Evolutionary conservation across 1,140 invertebrate species (phyloP).

Genomic region (Asbolus verrucosus): DNA sequence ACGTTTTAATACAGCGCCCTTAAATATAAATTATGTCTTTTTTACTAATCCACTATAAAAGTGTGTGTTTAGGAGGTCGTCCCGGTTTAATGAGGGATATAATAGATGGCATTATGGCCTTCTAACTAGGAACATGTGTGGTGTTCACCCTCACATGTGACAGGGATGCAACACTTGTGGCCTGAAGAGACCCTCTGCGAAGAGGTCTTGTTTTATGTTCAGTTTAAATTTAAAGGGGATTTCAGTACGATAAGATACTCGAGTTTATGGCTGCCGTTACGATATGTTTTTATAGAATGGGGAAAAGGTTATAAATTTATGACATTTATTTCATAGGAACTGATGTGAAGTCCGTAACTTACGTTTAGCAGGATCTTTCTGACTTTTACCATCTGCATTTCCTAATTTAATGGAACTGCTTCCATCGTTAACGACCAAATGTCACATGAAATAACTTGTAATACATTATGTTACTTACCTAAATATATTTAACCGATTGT

Average conservation of each 20-base stretch:
- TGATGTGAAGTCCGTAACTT: conserved; percentile 4
- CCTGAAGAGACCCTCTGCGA: conserved; percentile 26
- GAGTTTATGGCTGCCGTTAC: conserved; percentile 10
- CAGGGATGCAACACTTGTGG: conserved; percentile 29
- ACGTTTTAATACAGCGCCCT: neutral
- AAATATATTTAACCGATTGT: conserved; percentile 30
- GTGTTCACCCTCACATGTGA: conserved; percentile 36
- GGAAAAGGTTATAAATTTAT: conserved; percentile 39
- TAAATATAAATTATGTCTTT: conserved; percentile 33
- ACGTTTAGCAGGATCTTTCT: neutral
- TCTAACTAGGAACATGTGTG: conserved; percentile 50
- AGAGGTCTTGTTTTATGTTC: conserved; percentile 26
- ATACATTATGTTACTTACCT: conserved; percentile 3
- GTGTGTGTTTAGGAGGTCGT: conserved; percentile 22
- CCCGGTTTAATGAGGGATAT: conserved; percentile 47
- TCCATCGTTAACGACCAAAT: neutral
- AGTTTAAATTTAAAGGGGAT: conserved; percentile 26
- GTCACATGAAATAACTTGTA: conserved; percentile 13
- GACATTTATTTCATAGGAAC: conserved; percentile 34
- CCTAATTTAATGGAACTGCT: neutral
- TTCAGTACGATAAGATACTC: conserved; percentile 9
- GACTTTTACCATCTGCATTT: neutral
- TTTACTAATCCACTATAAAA: conserved; percentile 40
- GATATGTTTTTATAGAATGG: conserved; percentile 19
- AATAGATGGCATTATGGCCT: conserved; percentile 46